Evolutionary conservation across 2,888 invertebrate genomes (phyloP).

Genomic region (Ctenicera cuprea): DNA sequence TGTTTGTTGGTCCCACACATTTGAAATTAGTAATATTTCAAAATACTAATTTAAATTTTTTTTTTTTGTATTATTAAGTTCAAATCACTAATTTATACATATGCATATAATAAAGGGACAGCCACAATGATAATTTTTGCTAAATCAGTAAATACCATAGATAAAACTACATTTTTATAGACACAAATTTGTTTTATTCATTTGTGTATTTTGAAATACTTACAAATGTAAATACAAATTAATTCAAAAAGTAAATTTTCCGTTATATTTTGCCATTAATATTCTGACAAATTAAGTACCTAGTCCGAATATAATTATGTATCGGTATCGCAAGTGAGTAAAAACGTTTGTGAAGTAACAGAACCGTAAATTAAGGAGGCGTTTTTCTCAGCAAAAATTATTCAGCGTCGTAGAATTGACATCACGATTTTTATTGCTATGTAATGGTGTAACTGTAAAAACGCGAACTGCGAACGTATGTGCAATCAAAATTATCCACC

Average conservation of each 20-base stretch:
- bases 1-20: neutral
- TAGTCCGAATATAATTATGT: neutral
- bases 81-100: too few relatives aligned
- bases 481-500: slow-evolving; percentile 58
- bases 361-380: slow-evolving; percentile 45
- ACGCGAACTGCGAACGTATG: slow-evolving; percentile 54
- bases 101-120: too few relatives aligned
- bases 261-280: too few relatives aligned
- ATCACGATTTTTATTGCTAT: slow-evolving; percentile 53
- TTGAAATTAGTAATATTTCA: too few relatives aligned
- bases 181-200: too few relatives aligned
- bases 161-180: too few relatives aligned
- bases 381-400: slow-evolving; percentile 48
- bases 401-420: slow-evolving; percentile 47
- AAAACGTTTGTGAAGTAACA: slow-evolving; percentile 36
- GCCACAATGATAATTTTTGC: too few relatives aligned
- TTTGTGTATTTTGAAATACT: too few relatives aligned
- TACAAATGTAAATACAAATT: too few relatives aligned
- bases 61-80: neutral
- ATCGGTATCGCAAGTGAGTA: neutral
- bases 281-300: neutral
- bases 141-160: too few relatives aligned
- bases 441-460: slow-evolving; percentile 56
- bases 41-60: too few relatives aligned
- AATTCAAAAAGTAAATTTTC: too few relatives aligned